Base-by-base conservation (phyloP, 2,888 invertebrate genomes). In the Penaeus monodon region DNA sequence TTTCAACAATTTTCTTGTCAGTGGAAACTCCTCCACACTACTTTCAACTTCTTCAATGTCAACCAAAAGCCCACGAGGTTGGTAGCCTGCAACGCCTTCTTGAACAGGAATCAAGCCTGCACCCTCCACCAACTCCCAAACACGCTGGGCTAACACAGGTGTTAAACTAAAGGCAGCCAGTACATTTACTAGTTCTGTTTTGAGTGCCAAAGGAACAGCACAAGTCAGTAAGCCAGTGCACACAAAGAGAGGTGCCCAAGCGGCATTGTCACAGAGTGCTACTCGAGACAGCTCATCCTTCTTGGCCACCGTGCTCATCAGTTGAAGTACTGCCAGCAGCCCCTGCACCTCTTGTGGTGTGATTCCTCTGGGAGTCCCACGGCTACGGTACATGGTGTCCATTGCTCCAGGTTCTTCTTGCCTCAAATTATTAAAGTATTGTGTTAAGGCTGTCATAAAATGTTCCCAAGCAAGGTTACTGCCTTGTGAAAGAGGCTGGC, bases 31-130 rank as follows among this genome's bases (percentile, higher is more conserved):
- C 92, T 98, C 98, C 92, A 96, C 94, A 77, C 98, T 94, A 10
- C 97, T 95, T 92, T 99, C 99, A 85, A 97, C 95, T 93, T 99
- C 98, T 89, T 97, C 97, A 57, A 99, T 93, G 92, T 99, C 99
- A 0, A 88, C 89, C 79, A 85, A 82, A 57, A 89, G 76, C 17
- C 90, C 90, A 22, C 88, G 88, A 68, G 86, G 88, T 10, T 86
- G 77, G 73, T 89, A 89, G 20, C 88, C 90, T 66, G 89, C 89
- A 70, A 88, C 78, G 63, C 88, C 89, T 24, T 86, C 85, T 29
- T 86, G 85, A 20, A 96, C 95, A 14, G 94, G 94, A 85, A 97
- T 94, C 49, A 97, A 95, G 91, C 96, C 96, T 0, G 96, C 95
- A 3, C 95, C 95, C 93, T 97, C 97, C 33, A 97, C 93, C 90